A percentile compares a stretch with the other conserved stretches of the same genome.
Conservation (phyloP, 1,140 invertebrate genomes). For the Diabrotica undecimpunctata region DNA sequence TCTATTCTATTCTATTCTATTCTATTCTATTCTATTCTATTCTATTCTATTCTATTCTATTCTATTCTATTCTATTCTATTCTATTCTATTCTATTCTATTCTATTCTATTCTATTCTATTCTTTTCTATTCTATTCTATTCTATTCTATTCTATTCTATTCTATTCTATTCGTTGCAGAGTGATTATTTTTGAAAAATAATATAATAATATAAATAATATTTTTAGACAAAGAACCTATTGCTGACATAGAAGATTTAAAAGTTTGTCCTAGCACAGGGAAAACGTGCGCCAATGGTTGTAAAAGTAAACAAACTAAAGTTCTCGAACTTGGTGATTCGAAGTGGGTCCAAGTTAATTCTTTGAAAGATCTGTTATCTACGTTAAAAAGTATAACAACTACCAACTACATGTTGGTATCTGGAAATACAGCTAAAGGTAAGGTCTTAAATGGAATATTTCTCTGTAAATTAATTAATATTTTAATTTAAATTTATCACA, state of each 20-base stretch:
- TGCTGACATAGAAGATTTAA: slow-evolving; percentile 34
- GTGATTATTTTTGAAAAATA: too few relatives aligned
- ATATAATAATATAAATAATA: too few relatives aligned
- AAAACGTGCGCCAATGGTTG: slow-evolving; percentile 20
- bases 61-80: too few relatives aligned
- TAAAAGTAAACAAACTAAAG: slow-evolving; percentile 19
- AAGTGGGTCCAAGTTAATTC: slow-evolving; percentile 36
- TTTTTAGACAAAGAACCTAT: background rate
- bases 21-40: too few relatives aligned
- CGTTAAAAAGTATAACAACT: slow-evolving; percentile 21
- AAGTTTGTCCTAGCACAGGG: background rate
- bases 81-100: background rate
- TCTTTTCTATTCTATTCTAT: too few relatives aligned
- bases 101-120: too few relatives aligned
- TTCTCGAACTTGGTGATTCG: slow-evolving; percentile 18
- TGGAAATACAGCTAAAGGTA: slow-evolving; percentile 43
- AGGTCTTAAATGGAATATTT: background rate
- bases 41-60: too few relatives aligned
- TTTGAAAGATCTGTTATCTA: slow-evolving; percentile 33
- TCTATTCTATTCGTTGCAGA: too few relatives aligned
- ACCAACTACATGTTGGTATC: slow-evolving; percentile 36
- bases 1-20: too few relatives aligned
- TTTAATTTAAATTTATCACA: too few relatives aligned
- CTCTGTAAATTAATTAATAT: too few relatives aligned
- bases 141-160: too few relatives aligned